These are phyloP conservation scores for Agrilus biguttatus DNA, from an alignment of 2,888 invertebrate genomes.

Conservation along the genomic window DNA sequence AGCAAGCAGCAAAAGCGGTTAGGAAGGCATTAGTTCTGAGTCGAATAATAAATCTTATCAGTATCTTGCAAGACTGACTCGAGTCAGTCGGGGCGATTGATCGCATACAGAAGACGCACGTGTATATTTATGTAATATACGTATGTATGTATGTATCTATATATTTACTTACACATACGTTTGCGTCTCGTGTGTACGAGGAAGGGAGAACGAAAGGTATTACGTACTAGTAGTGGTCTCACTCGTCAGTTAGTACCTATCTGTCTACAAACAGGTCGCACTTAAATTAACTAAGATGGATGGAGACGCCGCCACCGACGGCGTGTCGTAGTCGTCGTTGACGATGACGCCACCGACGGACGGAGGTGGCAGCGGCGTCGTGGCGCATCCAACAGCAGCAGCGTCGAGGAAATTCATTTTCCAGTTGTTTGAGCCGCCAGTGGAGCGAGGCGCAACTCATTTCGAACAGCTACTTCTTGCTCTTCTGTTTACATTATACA, in stretches of 20 bases:
- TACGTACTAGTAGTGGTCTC: neutral
- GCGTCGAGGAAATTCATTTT: conserved; percentile 33
- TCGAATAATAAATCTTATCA: conserved; percentile 30
- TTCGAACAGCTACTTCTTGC: conserved; percentile 23
- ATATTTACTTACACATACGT: too few relatives aligned
- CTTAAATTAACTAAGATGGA: conserved; percentile 34
- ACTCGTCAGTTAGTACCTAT: conserved; percentile 16
- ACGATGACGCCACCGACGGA: conserved; percentile 5
- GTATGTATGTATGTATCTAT: conserved; percentile 2
- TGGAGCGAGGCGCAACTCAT: conserved; percentile 26
- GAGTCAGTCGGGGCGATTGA: conserved; percentile 26
- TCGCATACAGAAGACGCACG: conserved; percentile 24
- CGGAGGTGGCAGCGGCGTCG: conserved; percentile 1
- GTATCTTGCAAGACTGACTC: conserved; percentile 33
- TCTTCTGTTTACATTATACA: conserved; percentile 1
- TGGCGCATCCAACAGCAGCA: conserved; percentile 6
- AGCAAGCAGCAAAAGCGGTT: too few relatives aligned
- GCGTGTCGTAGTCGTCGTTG: too few relatives aligned
- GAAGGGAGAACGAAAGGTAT: too few relatives aligned
- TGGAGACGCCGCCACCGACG: conserved; percentile 24
- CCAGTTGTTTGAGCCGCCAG: conserved; percentile 33
- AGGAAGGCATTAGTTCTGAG: too few relatives aligned
- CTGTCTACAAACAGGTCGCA: conserved; percentile 33
- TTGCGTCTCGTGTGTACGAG: too few relatives aligned
- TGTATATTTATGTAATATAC: conserved; percentile 5